Conservation (phyloP, 2,113 vertebrate genomes). For the Alligator sinensis region DNA sequence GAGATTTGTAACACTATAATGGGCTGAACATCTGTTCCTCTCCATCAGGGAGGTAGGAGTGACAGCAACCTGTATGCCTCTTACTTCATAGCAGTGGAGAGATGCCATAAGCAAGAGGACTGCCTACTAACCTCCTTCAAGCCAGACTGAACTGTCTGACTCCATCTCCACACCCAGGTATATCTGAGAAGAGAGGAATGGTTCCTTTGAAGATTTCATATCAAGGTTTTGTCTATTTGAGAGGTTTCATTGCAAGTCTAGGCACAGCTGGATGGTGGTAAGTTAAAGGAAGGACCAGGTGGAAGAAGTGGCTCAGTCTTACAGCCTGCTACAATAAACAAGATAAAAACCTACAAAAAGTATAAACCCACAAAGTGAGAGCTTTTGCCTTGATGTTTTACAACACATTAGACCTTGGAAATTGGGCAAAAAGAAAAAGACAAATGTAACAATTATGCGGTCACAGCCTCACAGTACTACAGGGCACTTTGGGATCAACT, state of each 20-base stretch:
- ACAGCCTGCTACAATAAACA: background rate
- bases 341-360: background rate
- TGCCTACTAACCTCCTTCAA: no score
- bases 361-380: background rate
- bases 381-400: background rate
- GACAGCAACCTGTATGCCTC: no score
- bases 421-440: background rate
- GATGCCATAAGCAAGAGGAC: no score
- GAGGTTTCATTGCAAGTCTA: background rate
- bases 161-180: no score
- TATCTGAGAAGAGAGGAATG: no score
- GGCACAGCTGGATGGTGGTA: background rate
- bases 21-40: no score
- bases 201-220: constrained; percentile 11
- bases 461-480: background rate
- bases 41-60: no score
- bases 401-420: background rate
- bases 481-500: background rate
- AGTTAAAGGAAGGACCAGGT: background rate
- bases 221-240: background rate
- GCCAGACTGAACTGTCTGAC: no score
- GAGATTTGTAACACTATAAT: no score
- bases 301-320: background rate
- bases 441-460: background rate
- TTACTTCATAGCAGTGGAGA: no score